Conservation (phyloP, 1,140 invertebrate species). For the Drosophila triauraria region DNA sequence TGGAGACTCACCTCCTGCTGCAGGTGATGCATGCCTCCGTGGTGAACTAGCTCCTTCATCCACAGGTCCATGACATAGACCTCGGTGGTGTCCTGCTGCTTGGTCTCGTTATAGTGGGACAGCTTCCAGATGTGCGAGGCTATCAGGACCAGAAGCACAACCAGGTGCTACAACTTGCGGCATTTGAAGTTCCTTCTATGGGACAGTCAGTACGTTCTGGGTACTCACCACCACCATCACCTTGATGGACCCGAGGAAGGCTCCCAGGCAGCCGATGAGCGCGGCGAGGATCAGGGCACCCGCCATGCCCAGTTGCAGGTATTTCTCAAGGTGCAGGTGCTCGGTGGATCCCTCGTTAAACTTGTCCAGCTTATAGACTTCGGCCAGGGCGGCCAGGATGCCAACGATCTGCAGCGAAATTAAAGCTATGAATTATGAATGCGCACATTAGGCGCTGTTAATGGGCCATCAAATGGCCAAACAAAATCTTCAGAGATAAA, state of each 20-base stretch:
- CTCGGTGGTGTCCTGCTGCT: constrained; percentile 56
- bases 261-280: constrained; percentile 68
- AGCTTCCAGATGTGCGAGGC: constrained; percentile 67
- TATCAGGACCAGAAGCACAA: constrained; percentile 58
- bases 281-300: constrained; percentile 59
- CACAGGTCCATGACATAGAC: constrained; percentile 65
- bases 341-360: constrained; percentile 62
- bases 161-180: constrained; percentile 52
- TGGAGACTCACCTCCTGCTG: constrained; percentile 53
- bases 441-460: constrained; percentile 39
- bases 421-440: constrained; percentile 33
- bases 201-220: neutral
- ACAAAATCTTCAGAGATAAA: constrained; percentile 45
- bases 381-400: constrained; percentile 63
- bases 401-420: constrained; percentile 42
- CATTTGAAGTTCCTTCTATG: constrained; percentile 1
- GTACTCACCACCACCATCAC: constrained; percentile 67
- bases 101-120: constrained; percentile 67
- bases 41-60: constrained; percentile 66
- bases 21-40: constrained; percentile 68
- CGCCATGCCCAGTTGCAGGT: constrained; percentile 61
- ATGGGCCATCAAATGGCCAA: constrained; percentile 55
- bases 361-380: constrained; percentile 66
- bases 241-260: constrained; percentile 75
- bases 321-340: constrained; percentile 62